phyloP scores from a whole-genome alignment of 2,113 vertebrate species.

The Peucedramus taeniatus region DNA sequence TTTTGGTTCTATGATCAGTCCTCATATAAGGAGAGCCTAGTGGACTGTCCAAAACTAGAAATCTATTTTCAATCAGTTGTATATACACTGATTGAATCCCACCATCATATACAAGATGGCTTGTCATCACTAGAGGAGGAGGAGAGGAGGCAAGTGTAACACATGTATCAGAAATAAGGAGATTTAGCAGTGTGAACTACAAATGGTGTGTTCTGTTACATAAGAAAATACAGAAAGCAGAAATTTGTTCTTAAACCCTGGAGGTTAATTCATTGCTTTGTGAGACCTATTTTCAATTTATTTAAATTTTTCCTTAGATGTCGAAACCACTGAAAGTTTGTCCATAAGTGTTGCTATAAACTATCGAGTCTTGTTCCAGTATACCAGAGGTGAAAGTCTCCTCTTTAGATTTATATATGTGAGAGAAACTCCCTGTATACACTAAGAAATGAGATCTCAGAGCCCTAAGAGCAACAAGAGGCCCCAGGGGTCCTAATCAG shows the following conservation, averaged over 20 bases:
- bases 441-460: not conserved
- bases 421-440: not conserved
- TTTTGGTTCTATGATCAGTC: not conserved
- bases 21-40: not conserved
- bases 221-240: not conserved
- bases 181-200: not conserved
- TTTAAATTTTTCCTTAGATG: not conserved
- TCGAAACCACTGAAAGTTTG: not conserved
- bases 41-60: not conserved
- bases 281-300: not conserved
- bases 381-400: not conserved
- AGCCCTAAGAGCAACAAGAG: not conserved
- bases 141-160: not conserved
- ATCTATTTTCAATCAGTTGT: not conserved
- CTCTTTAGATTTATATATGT: not conserved
- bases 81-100: not conserved
- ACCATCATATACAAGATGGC: not conserved
- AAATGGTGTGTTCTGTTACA: not conserved
- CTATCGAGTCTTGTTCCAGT: not conserved
- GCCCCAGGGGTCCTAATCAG: not conserved
- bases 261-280: not conserved
- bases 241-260: not conserved
- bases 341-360: fast-evolving
- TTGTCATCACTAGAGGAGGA: not conserved
- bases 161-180: not conserved